These are phyloP conservation scores for Neotragus moschatus DNA, from an alignment of 2,113 vertebrate genomes.

Conservation along the genomic window DNA sequence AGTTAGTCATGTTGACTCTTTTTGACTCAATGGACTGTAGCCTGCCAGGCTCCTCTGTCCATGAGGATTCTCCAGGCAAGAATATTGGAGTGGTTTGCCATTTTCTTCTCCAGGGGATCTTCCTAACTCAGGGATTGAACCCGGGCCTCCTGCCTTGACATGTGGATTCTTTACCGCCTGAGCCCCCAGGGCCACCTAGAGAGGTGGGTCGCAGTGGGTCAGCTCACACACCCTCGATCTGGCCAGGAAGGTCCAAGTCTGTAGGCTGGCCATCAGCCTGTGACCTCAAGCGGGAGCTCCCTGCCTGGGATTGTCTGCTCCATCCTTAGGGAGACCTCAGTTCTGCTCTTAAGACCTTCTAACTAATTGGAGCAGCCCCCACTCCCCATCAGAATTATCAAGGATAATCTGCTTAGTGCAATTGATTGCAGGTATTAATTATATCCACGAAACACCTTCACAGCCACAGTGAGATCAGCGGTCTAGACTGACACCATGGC, in stretches of 20 bases:
- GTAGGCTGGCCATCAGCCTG: background rate
- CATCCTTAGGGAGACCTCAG: background rate
- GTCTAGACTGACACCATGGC: background rate
- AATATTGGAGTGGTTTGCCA: background rate
- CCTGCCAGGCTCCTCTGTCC: background rate
- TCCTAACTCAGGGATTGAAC: background rate
- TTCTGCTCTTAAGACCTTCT: background rate
- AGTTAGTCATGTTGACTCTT: background rate
- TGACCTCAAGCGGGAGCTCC: background rate
- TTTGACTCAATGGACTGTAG: background rate
- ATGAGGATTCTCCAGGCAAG: background rate
- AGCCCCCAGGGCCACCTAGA: background rate
- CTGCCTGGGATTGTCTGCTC: background rate
- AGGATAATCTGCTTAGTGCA: background rate
- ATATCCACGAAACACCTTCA: background rate
- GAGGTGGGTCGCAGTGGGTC: fast-evolving
- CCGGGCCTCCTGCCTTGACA: background rate
- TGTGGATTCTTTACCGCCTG: background rate
- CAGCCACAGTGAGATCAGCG: background rate
- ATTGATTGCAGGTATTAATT: no score
- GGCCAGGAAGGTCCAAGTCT: background rate
- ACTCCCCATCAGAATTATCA: background rate
- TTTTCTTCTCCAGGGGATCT: background rate
- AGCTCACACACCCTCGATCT: background rate
- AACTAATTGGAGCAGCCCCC: background rate